Evolutionary conservation across 2,888 invertebrate species (phyloP).

Genomic region (Dusona sp.): DNA sequence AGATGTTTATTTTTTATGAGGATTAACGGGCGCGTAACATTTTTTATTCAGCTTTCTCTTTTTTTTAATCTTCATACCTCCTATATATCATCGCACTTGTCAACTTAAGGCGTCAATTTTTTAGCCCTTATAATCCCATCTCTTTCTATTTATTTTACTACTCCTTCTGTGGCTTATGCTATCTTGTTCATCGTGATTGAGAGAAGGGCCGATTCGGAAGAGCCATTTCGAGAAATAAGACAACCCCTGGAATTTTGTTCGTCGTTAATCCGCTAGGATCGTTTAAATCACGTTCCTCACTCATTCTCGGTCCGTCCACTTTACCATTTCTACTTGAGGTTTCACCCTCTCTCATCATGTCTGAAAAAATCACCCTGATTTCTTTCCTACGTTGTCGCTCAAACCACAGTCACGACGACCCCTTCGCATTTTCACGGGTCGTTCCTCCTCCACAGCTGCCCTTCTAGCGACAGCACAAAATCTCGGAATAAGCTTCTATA

Average conservation of each 20-base stretch:
- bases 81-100: too few species aligned
- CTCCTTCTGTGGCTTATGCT: background rate
- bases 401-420: conserved; percentile 47
- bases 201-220: background rate
- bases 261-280: conserved; percentile 61
- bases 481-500: background rate
- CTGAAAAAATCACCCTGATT: conserved; percentile 26
- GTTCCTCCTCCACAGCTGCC: conserved; percentile 6
- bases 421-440: conserved; percentile 57
- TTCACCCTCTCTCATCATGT: conserved; percentile 27
- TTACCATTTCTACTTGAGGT: conserved; percentile 19
- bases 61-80: too few species aligned
- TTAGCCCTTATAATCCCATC: too few species aligned
- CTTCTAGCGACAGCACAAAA: background rate
- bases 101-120: too few species aligned
- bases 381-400: conserved; percentile 47
- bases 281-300: conserved; percentile 30
- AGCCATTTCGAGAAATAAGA: conserved; percentile 38
- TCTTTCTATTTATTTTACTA: background rate
- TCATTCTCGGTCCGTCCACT: conserved; percentile 12
- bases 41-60: too few species aligned
- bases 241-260: conserved; percentile 53
- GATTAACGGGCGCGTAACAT: too few species aligned
- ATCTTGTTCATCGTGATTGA: too few species aligned
- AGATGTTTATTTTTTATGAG: too few species aligned